phyloP scores from a whole-genome alignment of 2,113 vertebrate genomes.

The Erythrolamprus reginae region DNA sequence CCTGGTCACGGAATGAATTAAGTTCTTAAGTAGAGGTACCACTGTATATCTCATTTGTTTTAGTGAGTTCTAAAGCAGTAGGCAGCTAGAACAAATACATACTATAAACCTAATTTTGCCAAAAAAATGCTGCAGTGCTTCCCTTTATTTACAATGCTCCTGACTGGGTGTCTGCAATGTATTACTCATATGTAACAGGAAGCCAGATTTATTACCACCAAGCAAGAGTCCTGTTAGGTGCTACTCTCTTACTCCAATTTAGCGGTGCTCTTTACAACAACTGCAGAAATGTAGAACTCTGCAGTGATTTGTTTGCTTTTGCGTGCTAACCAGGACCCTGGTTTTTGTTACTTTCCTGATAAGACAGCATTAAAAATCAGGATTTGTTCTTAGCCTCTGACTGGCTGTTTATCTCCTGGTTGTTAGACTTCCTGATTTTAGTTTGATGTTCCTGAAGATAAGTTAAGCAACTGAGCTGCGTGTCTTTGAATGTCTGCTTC shows the following conservation, averaged over 20 bases:
- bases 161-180: background rate
- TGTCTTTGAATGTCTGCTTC: background rate
- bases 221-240: background rate
- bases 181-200: background rate
- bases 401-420: background rate
- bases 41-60: conserved; percentile 23
- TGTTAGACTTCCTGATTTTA: background rate
- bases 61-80: conserved; percentile 32
- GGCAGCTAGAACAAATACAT: conserved; percentile 24
- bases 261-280: background rate
- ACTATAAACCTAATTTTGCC: background rate
- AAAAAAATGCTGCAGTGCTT: conserved; percentile 13
- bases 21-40: no score
- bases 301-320: background rate
- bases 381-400: background rate
- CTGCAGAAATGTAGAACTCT: background rate
- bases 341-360: background rate
- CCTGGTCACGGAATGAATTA: no score
- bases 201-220: background rate
- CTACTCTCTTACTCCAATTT: background rate
- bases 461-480: background rate
- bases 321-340: background rate
- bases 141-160: background rate
- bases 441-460: background rate
- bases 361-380: background rate